phyloP scores from a whole-genome alignment of 1,140 invertebrate species.

The Meloidogyne exigua region DNA sequence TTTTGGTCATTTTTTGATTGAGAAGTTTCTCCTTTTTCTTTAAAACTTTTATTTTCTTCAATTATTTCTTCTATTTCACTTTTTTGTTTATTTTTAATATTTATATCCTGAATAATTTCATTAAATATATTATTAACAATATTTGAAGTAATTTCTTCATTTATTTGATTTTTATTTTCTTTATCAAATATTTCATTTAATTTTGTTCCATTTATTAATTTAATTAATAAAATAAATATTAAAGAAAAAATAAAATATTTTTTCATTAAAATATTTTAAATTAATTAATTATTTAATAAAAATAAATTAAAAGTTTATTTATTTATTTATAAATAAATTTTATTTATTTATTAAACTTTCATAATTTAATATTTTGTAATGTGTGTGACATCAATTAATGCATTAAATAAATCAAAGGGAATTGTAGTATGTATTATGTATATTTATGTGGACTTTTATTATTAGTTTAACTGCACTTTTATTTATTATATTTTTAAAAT shows the following conservation, averaged over 20 bases:
- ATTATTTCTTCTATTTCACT: not conserved
- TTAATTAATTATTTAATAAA: not conserved
- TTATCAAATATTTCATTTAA: not conserved
- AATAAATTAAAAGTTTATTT: not conserved
- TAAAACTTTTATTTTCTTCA: not conserved
- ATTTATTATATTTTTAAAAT: no score
- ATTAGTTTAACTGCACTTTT: no score
- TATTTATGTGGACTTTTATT: no score
- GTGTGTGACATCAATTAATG: no score
- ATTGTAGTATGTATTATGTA: no score
- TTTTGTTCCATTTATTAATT: not conserved
- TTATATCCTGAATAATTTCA: not conserved
- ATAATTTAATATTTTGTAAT: no score
- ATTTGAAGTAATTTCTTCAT: conserved; percentile 4
- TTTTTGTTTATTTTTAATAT: not conserved
- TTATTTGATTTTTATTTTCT: not conserved
- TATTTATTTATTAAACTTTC: no score
- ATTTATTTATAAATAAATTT: no score
- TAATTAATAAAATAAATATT: not conserved
- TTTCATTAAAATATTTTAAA: not conserved
- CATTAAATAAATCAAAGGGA: no score
- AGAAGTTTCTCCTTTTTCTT: not conserved
- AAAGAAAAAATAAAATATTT: conserved; percentile 12
- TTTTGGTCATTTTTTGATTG: not conserved
- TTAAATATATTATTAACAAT: not conserved